phyloP scores from a whole-genome alignment of 2,797 vertebrate genomes.

The Bufotes viridis region DNA sequence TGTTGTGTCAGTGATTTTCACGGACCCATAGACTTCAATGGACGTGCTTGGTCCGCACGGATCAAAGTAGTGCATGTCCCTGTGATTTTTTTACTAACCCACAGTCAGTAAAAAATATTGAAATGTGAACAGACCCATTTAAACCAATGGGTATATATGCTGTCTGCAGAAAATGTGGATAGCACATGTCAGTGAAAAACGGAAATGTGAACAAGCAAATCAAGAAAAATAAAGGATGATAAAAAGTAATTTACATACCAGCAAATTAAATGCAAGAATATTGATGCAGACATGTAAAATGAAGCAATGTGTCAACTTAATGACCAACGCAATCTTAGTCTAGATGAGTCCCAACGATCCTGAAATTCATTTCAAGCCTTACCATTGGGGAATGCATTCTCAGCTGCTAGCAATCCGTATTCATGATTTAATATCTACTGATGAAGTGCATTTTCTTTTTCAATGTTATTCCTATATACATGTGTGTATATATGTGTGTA shows the following conservation, averaged over 20 bases:
- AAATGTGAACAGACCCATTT: no score
- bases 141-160: no score
- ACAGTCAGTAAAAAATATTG: no score
- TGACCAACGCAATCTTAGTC: no score
- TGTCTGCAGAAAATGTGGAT: no score
- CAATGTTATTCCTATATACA: not conserved
- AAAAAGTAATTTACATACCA: not conserved
- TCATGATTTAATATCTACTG: not conserved
- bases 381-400: not conserved
- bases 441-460: not conserved
- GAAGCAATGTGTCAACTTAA: not conserved
- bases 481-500: no score
- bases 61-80: no score
- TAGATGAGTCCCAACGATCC: not conserved
- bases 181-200: no score
- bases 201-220: not conserved
- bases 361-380: not conserved
- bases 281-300: constrained; percentile 16
- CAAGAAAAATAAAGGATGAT: not conserved
- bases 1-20: no score
- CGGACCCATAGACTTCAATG: no score
- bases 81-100: no score
- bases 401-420: not conserved
- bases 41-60: no score
- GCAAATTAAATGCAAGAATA: not conserved